These are phyloP conservation scores for Anguilla anguilla DNA, from an alignment of 2,797 vertebrate genomes.

Conservation along the genomic window DNA sequence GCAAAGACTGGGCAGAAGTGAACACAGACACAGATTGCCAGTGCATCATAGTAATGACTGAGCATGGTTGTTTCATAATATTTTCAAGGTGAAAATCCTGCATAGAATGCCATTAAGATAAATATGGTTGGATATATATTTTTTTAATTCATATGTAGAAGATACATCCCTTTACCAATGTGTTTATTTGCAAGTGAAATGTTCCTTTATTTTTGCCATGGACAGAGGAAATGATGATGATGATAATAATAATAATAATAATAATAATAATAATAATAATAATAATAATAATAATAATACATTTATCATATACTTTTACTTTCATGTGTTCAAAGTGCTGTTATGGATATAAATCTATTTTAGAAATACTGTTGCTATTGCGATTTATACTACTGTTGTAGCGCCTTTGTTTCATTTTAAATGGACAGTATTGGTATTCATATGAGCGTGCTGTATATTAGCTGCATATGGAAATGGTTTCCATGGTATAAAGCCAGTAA, in stretches of 20 bases:
- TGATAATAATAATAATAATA: background rate
- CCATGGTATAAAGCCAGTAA: background rate
- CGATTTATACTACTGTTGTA: background rate
- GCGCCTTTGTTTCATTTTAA: background rate
- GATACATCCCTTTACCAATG: background rate
- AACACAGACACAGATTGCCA: too few relatives aligned
- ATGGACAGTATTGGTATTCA: background rate
- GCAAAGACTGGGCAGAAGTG: too few relatives aligned
- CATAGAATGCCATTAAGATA: background rate
- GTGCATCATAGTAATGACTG: too few relatives aligned
- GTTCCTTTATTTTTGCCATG: background rate
- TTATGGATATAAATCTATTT: background rate
- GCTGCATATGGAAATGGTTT: conserved; percentile 2
- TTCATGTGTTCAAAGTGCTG: background rate
- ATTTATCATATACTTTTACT: background rate
- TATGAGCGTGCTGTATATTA: background rate
- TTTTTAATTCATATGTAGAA: background rate
- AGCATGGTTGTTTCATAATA: too few relatives aligned
- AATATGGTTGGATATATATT: background rate
- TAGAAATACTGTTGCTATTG: background rate
- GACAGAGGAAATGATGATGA: background rate
- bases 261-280: background rate
- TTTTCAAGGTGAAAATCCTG: too few relatives aligned
- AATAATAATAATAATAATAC: background rate
- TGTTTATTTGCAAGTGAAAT: background rate